Base-by-base conservation (phyloP, 2,113 vertebrate species). In the Tachysurus fulvidraco region DNA sequence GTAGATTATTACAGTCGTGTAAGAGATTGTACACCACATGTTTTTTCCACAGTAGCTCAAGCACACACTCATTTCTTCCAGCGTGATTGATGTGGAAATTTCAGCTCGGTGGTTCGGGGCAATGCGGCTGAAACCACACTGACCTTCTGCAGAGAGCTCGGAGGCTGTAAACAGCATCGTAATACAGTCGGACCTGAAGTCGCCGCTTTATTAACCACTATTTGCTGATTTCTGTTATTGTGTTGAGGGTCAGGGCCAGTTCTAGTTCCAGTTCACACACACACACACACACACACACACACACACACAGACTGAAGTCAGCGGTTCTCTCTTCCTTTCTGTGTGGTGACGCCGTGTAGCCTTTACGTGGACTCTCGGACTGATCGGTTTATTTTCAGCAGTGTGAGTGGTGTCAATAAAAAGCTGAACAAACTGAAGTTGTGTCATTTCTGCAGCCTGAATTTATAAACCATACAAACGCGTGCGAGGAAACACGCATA, bases 101-200 rank as follows among this genome's bases (percentile, higher is more conserved):
- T 81, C 28, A 28, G 5, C 52, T 74, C 23, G 65, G 65, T 69
- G 7, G 36, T 69, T 69, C 30, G 36, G 36, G 13, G 25, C 13
- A 19, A 16, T 21, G n/a, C 3, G 7, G 28, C 46, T 25, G 14
- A n/a, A 77, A 76, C 85, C 71, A 36, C 78, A 12, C 17, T 85
- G 85, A 82, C 88, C 85, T 85, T 89, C 67, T 57, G 62, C 60
- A 36, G 67, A 21, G 17, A 36, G 25, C 64, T 80, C 74, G 81
- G 74, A 52, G 11, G 28, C 41, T 81, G 25, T 55, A 84, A 80
- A 86, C 65, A 50, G 23, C 60, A 67, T 14, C 44, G 50, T 74
- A 67, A 87, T 81, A 81, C 80, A 52, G 21, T 41, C 65, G 21
- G 12, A 41, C 30, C 30, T 36, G 30, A 19, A 50, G 28, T 7